Conservation (phyloP, 2,113 vertebrate species). For the Balaenoptera acutorostrata region DNA sequence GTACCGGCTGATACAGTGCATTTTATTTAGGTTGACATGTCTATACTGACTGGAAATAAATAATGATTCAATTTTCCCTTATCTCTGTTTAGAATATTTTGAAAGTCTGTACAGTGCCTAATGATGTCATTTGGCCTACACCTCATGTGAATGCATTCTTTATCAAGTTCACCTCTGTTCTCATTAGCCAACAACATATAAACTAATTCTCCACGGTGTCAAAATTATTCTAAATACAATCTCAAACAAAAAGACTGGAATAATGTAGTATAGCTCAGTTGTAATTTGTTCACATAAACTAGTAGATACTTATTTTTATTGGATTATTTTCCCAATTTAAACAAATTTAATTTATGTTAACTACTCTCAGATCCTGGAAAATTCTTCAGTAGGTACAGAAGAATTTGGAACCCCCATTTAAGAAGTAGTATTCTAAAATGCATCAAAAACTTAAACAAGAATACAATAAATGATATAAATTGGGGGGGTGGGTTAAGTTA, state of each 20-base stretch:
- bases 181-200: background rate
- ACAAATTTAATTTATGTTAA: background rate
- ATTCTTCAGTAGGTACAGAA: background rate
- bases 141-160: background rate
- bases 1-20: background rate
- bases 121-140: background rate
- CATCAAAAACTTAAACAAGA: background rate
- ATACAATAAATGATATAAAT: background rate
- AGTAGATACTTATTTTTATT: background rate
- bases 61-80: background rate
- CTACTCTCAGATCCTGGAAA: background rate
- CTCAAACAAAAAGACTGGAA: background rate
- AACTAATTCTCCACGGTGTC: background rate
- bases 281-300: background rate
- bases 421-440: background rate
- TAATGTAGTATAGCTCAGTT: background rate
- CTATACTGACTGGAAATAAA: background rate
- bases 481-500: background rate
- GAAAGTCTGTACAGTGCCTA: background rate
- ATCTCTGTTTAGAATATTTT: background rate
- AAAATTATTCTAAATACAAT: background rate
- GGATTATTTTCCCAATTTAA: background rate
- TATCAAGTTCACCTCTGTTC: background rate
- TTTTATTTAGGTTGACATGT: background rate
- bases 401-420: background rate